Evolutionary conservation across 2,888 invertebrate genomes (phyloP).

Genomic region (Archips xylosteana): DNA sequence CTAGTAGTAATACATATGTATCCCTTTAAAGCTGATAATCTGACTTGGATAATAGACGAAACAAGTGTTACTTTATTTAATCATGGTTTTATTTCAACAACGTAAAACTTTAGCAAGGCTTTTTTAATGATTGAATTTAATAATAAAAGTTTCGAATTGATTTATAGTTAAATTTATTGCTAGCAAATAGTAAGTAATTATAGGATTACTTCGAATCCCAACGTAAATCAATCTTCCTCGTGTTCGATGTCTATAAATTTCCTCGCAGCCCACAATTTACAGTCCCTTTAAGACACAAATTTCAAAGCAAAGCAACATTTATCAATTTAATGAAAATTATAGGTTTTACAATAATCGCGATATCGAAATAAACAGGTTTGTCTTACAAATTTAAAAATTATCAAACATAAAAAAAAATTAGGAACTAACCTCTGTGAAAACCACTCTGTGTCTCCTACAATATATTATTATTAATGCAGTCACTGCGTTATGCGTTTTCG

Average conservation of each 20-base stretch:
- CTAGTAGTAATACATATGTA: too few relatives aligned
- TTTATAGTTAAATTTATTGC: background rate
- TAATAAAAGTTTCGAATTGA: background rate
- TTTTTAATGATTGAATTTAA: background rate
- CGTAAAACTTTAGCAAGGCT: background rate
- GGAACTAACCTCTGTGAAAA: too few relatives aligned
- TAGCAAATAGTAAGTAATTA: conserved; percentile 1
- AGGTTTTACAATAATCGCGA: conserved; percentile 10
- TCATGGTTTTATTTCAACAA: background rate
- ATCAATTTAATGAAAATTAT: conserved; percentile 37
- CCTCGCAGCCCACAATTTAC: conserved; percentile 26
- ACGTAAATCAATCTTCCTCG: conserved; percentile 26
- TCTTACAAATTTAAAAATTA: conserved; percentile 8
- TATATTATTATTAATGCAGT: too few relatives aligned
- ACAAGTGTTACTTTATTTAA: background rate
- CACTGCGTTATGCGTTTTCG: too few relatives aligned
- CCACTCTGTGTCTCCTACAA: too few relatives aligned
- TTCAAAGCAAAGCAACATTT: conserved; percentile 27
- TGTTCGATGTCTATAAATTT: conserved; percentile 33
- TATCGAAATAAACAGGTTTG: conserved; percentile 6
- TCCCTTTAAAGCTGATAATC: too few relatives aligned
- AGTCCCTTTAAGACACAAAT: conserved; percentile 28
- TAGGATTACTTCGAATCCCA: background rate
- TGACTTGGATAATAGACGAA: background rate
- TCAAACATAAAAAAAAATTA: too few relatives aligned